Conservation (phyloP, 1,140 invertebrate genomes). For the Drosophila erecta region DNA sequence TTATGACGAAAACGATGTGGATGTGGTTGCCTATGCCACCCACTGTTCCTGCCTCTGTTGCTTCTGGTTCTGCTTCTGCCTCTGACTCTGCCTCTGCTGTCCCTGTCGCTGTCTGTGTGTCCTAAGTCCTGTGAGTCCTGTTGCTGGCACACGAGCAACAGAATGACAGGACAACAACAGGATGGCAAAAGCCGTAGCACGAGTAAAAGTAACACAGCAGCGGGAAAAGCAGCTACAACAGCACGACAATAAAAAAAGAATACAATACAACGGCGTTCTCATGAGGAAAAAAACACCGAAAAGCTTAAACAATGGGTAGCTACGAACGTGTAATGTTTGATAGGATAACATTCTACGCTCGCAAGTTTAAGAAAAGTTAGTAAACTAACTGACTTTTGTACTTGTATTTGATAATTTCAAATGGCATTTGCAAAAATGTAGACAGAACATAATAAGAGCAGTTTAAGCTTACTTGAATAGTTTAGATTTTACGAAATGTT, state of each 20-base stretch:
- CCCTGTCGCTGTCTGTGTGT: conserved; percentile 27
- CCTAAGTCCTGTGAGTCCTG: conserved; percentile 45
- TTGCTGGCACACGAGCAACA: conserved; percentile 57
- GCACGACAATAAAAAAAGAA: conserved; percentile 27
- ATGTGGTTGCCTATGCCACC: background rate
- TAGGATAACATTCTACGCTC: background rate
- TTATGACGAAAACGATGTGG: conserved; percentile 56
- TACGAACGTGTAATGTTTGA: background rate
- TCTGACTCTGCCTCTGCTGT: background rate
- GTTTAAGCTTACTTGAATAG: too few relatives aligned
- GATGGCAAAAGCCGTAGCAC: background rate
- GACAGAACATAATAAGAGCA: too few relatives aligned
- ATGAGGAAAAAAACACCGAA: background rate
- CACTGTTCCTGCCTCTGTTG: conserved; percentile 11
- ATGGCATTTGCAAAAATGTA: too few relatives aligned
- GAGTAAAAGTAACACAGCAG: conserved; percentile 14
- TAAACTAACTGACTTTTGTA: background rate
- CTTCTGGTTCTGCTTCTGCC: background rate
- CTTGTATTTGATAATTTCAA: too few relatives aligned
- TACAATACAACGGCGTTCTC: conserved; percentile 23
- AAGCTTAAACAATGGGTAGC: background rate
- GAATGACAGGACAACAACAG: background rate
- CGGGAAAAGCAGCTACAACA: conserved; percentile 22
- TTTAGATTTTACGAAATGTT: too few relatives aligned
- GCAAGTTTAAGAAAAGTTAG: background rate